Evolutionary conservation across 2,113 vertebrate species (phyloP).

Genomic region (Meleagris gallopavo): DNA sequence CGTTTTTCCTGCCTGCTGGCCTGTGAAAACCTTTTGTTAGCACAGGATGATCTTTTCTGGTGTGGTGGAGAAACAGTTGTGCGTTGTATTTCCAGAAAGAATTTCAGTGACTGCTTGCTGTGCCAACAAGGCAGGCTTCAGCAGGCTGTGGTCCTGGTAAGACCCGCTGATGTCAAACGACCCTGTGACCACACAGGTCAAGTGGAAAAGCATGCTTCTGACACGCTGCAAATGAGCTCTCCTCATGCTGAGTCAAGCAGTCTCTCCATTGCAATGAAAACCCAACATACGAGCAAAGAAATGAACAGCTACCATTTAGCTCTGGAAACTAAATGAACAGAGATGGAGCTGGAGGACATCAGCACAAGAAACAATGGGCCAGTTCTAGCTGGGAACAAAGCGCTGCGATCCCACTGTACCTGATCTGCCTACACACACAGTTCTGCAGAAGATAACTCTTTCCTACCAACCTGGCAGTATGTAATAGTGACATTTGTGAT

Average conservation of each 20-base stretch:
- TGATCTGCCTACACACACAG: fast-evolving
- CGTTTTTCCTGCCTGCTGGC: slow-evolving; percentile 46
- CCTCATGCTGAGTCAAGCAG: slow-evolving; percentile 7
- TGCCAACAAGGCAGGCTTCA: fast-evolving
- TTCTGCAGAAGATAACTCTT: fast-evolving
- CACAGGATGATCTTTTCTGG: not conserved
- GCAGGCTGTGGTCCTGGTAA: not conserved
- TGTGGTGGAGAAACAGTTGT: not conserved
- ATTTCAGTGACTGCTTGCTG: fast-evolving
- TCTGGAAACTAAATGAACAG: not conserved
- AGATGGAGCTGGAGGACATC: not conserved
- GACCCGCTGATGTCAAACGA: not conserved
- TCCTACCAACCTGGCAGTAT: not conserved
- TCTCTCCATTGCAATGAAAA: not conserved
- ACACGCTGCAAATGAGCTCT: not conserved
- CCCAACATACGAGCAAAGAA: not conserved
- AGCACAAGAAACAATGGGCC: not conserved
- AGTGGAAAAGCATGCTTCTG: not conserved
- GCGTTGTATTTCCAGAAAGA: not conserved
- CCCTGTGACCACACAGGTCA: not conserved
- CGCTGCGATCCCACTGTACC: not conserved
- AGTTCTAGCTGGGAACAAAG: not conserved
- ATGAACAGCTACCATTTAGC: not conserved
- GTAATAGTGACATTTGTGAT: not conserved
- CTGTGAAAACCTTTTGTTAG: slow-evolving; percentile 51